A percentile compares a stretch with the other conserved stretches of the same genome.
phyloP scores from a whole-genome alignment of 35 echinoderm and acorn worm species.

The Diadema setosum region DNA sequence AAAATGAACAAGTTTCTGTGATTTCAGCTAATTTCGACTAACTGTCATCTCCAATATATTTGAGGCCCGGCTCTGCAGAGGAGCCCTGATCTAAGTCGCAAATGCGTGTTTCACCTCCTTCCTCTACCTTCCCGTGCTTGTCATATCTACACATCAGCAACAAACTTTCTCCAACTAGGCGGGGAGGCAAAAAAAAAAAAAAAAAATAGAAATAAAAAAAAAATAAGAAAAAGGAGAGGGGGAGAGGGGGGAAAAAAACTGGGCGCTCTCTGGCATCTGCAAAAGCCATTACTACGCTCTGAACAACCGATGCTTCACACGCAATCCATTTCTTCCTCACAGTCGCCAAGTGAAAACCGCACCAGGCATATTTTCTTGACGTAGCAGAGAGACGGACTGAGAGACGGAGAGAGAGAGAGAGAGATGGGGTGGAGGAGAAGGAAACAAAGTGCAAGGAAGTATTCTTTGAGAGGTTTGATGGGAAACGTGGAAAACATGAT shows the following conservation, averaged over 20 bases:
- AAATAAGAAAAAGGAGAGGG: neutral
- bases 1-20: neutral
- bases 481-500: neutral
- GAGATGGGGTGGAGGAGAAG: neutral
- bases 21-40: conserved; percentile 5
- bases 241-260: neutral
- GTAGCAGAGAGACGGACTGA: too few relatives aligned
- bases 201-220: neutral
- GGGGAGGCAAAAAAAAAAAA: neutral
- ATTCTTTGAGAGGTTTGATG: too few relatives aligned
- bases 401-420: neutral
- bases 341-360: too few relatives aligned
- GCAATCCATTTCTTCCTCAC: conserved; percentile 25
- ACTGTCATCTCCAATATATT: neutral
- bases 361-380: too few relatives aligned
- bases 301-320: conserved; percentile 24
- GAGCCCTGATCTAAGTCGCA: neutral
- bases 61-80: neutral
- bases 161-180: neutral
- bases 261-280: neutral
- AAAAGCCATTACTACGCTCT: conserved; percentile 13
- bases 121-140: neutral
- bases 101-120: neutral
- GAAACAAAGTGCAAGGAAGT: neutral
- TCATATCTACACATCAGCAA: neutral